These are phyloP conservation scores for Scartelaos histophorus DNA, from an alignment of 2,113 vertebrate species.

Conservation along the genomic window DNA sequence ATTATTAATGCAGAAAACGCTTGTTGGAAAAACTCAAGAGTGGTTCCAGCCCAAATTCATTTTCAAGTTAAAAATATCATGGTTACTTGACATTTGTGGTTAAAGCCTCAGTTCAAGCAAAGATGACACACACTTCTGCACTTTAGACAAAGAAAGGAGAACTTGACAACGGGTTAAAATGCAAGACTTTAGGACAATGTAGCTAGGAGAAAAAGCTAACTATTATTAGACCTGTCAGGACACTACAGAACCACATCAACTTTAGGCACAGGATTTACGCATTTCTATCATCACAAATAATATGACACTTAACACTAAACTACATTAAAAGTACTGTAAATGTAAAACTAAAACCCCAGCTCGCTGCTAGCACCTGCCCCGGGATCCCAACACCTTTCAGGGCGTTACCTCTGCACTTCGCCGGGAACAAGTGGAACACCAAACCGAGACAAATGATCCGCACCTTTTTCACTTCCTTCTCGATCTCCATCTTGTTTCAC, in stretches of 20 bases:
- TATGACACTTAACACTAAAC: not conserved
- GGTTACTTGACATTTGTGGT: not conserved
- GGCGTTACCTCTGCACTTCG: conserved; percentile 50
- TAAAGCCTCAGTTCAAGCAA: not conserved
- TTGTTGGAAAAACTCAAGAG: too few species aligned
- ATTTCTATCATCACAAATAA: not conserved
- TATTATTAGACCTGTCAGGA: not conserved
- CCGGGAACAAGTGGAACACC: not conserved
- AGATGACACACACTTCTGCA: not conserved
- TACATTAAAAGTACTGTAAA: not conserved
- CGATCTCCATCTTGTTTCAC: conserved; percentile 69
- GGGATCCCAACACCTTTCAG: conserved; percentile 45
- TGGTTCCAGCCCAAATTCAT: not conserved
- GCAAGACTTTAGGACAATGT: not conserved
- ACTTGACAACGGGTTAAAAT: not conserved
- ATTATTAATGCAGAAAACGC: too few species aligned
- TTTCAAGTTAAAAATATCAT: too few species aligned
- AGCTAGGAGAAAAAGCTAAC: not conserved
- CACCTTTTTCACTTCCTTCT: conserved; percentile 77
- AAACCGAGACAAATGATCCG: not conserved
- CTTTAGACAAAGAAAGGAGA: not conserved
- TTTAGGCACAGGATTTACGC: not conserved
- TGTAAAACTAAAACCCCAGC: not conserved
- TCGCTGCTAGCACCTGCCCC: conserved; percentile 45
- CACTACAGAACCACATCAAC: not conserved